These are phyloP conservation scores for Halcyon smyrnensis DNA, from an alignment of 2,797 vertebrate genomes.

Conservation along the genomic window DNA sequence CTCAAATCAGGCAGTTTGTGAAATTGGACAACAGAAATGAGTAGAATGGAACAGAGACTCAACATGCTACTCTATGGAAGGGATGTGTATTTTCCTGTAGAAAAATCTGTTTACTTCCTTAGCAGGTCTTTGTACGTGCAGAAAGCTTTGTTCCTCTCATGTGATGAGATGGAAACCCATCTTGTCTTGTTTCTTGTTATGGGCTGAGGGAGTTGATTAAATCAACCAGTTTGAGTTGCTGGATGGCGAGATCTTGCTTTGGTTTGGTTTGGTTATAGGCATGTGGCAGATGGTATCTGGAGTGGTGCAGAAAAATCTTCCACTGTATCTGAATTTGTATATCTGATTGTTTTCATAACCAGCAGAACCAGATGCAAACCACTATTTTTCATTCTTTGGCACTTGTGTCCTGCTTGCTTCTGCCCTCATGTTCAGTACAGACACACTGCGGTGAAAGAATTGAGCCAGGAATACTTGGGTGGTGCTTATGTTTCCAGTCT, in stretches of 20 bases:
- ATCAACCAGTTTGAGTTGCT: not conserved
- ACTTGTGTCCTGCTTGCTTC: not conserved
- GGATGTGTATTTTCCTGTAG: not conserved
- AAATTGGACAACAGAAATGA: not conserved
- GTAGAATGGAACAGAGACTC: not conserved
- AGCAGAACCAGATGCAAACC: not conserved
- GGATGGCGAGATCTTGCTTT: not conserved
- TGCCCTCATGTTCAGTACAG: not conserved
- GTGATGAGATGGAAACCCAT: not conserved
- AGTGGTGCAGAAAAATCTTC: not conserved
- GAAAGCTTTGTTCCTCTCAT: not conserved
- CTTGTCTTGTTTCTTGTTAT: not conserved
- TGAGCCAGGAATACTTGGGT: not conserved
- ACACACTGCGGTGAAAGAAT: not conserved
- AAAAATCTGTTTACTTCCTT: not conserved
- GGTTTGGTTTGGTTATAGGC: not conserved
- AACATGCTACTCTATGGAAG: not conserved
- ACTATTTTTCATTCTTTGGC: not conserved
- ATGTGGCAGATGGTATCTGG: not conserved
- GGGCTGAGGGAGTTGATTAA: not conserved
- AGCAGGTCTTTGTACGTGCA: not conserved
- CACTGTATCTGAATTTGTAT: accelerated
- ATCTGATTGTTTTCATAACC: not conserved
- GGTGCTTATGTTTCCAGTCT: not conserved
- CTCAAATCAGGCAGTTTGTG: not conserved